Evolutionary conservation across 2,113 vertebrate species (phyloP), one percentile per base, ranked within the genome.

Genomic region (Pterophyllum scalare): DNA sequence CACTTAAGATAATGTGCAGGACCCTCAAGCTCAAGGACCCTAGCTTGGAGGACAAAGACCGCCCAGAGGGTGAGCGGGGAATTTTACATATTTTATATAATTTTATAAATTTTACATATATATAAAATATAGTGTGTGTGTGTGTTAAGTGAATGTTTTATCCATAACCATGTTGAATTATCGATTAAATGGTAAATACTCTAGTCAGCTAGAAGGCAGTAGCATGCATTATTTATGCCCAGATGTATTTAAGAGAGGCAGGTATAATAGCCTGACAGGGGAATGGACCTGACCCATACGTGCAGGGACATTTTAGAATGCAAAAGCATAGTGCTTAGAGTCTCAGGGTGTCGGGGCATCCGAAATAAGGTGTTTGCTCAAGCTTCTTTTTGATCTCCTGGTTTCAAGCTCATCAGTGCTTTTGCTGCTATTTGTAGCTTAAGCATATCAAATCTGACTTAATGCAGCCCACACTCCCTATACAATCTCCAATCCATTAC

Each of bases 191-290:
- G 59, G 19, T 40, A 75, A 81, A 75, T 75, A 56, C 62, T 82
- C 28, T 59, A 46, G 78, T 87, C 84, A 75, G 83, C 56, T 61
- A 57, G 59, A 38, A 85, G 80, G 31, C 31, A 33, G 74, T 26
- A 59, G n/a, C 38, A 62, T 88, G 38, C 58, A 88, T 91, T 85
- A 88, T 91, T 90, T 76, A 90, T 75, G 40, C 43, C 15, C 7
- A n/a, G 78, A 84, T 85, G 80, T 84, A 82, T 88, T 83, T 84
- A 62, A 85, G 84, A 90, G 74, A 54, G 35, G 75, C 65, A 70
- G 22, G n/a, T 33, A 20, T 84, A 59, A 85, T 83, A 61, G 67
- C 35, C 76, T 28, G 72, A 64, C 62, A 60, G 72, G 49, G 62
- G 52, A 90, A 78, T 49, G 20, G 65, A 79, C 52, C 70, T 79